Base-by-base conservation (phyloP, 2,888 invertebrate genomes). In the Subacronicta megacephala region DNA sequence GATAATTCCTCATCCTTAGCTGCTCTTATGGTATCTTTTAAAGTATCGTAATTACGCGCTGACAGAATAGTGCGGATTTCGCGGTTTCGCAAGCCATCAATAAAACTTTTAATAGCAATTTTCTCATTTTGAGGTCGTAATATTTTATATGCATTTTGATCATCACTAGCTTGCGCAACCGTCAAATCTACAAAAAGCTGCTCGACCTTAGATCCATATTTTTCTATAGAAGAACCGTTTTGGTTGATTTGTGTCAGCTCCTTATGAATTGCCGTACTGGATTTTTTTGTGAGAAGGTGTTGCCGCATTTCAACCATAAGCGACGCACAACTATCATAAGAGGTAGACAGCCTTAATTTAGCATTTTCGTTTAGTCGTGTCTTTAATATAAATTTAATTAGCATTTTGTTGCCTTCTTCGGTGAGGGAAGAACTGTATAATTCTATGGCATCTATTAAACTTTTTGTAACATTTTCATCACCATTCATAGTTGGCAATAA, bases 401-500 rank as follows among this genome's bases (percentile, higher is more conserved):
- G 9, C 23, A 23, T 23, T 9, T 7, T 23, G 23, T 23, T 23
- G 9, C 23, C 23, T 23, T 23, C 1, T 7, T 23, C 23, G 6
- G 7, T 9, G 1, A 23, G 35, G 1, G 35, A 2, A n/a, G 35
- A 35, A 35, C 35, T 23, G 35, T 35, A 35, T 1, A 35, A 35
- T 7, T 35, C 35, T 35, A 35, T 35, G 35, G 35, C 35, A 35
- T 35, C 35, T 1, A 35, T 35, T 7, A 35, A 6, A 7, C 35
- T 13, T 35, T 35, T 35, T 7, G 35, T 35, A 6, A 35, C 35
- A n/a, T 35, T 35, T 35, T 35, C 35, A 35, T 35, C 35, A 35
- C 35, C 35, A 35, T 5, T 35, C 35, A 35, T 35, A n/a, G n/a
- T 10, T 9, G 23, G 23, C 7, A 23, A 9, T 9, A 23, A 9